Evolutionary conservation across 2,888 invertebrate species (phyloP), one percentile per base, ranked within the genome.

Genomic region (Fissipunctia ypsillon): DNA sequence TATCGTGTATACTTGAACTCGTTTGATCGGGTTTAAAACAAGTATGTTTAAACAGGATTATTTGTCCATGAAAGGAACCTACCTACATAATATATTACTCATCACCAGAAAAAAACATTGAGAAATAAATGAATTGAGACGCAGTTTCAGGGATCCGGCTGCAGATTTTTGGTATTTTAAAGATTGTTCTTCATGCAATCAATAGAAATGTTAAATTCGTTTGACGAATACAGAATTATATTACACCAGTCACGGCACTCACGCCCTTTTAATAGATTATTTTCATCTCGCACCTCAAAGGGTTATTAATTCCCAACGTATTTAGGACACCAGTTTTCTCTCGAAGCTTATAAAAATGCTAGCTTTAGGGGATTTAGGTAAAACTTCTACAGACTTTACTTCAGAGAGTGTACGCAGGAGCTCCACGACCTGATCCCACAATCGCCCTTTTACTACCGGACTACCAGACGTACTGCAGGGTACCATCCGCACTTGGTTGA

Each of bases 281-380:
- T 78, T 80, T 85, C 70, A 83, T 81, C 82, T 81, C 61, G 63
- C 54, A 70, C 76, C 80, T 87, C 81, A 83, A 85, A 87, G 78
- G 78, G 76, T 75, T 80, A 73, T 70, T 82, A 77, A 80, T 78
- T 85, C 59, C 54, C 28, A 60, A 66, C 70, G 69, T 67, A 80
- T 78, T 81, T 76, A 80, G 76, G 73, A 77, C 77, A 77, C 70
- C 73, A 76, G 57, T 52, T 79, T 75, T 68, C 45, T 61, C 41
- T 68, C 52, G 52, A 38, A 64, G 52, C 63, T 63, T 54, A 45
- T 57, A 68, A 74, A 74, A 65, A 73, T 76, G 81, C 76, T 68
- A 61, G 38, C 56, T 73, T 71, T 69, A n/a, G 35, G 31, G 61
- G 54, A 61, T 69, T 71, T 67, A 4, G 22, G 43, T 52, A 50